These are phyloP conservation scores for Lipotes vexillifer DNA, from an alignment of 2,113 vertebrate genomes.

Conservation along the genomic window DNA sequence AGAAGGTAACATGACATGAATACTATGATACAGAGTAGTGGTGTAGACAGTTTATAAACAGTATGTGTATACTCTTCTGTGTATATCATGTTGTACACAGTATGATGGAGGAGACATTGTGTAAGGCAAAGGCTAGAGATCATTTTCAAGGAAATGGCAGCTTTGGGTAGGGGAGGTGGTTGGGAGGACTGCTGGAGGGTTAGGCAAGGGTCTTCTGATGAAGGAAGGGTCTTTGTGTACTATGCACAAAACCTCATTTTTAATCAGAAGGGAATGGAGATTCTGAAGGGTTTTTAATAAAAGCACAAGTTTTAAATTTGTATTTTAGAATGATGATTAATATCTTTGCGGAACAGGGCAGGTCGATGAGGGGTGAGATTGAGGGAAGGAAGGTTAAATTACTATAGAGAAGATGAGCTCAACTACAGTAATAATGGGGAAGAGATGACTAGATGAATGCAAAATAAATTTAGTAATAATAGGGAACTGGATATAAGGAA, in stretches of 20 bases:
- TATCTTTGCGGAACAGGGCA: neutral
- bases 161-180: neutral
- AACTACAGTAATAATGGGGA: neutral
- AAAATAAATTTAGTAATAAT: neutral
- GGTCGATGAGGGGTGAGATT: neutral
- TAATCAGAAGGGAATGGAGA: neutral
- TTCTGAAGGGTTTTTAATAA: neutral
- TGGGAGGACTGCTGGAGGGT: neutral
- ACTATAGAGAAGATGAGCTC: neutral
- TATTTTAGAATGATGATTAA: neutral
- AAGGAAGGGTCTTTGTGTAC: neutral
- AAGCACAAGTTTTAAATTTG: neutral
- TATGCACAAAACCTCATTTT: neutral
- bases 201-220: neutral
- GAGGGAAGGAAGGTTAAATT: neutral
- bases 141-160: neutral
- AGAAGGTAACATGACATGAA: neutral
- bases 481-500: neutral
- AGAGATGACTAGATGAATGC: neutral
- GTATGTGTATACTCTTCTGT: neutral
- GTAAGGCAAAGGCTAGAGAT: neutral
- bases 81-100: neutral
- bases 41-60: neutral
- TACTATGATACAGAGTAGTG: neutral
- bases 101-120: neutral